Evolutionary conservation across 2,888 invertebrate species (phyloP).

Genomic region (Mythimna pallens): DNA sequence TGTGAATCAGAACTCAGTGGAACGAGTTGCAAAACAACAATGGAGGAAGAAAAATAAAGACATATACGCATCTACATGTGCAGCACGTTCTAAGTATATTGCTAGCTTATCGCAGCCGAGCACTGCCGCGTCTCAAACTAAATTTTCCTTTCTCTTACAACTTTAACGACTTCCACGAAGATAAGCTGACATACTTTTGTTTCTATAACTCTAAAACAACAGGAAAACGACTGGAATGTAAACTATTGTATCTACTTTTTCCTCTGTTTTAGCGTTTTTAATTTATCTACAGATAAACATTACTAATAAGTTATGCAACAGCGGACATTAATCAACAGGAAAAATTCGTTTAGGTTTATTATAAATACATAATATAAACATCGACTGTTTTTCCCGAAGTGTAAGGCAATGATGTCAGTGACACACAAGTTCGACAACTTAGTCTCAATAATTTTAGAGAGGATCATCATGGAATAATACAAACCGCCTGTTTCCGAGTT

Average conservation of each 20-base stretch:
- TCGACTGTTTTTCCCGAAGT: not conserved
- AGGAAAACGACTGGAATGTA: constrained; percentile 31
- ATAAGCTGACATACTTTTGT: constrained; percentile 41
- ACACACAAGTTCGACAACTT: not conserved
- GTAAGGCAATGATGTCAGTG: no score
- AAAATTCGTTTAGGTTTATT: not conserved
- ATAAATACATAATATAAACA: not conserved
- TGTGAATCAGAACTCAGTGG: no score
- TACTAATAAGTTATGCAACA: constrained; percentile 7
- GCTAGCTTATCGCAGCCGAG: constrained; percentile 25
- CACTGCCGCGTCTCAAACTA: constrained; percentile 14
- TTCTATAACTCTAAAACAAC: constrained; percentile 22
- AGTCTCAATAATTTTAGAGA: not conserved
- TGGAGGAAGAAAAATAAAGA: not conserved
- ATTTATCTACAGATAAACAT: constrained; percentile 18
- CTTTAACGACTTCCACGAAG: constrained; percentile 53
- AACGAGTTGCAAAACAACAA: constrained; percentile 8
- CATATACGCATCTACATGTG: constrained; percentile 7
- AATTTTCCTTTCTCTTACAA: constrained; percentile 52
- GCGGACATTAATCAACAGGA: constrained; percentile 10
- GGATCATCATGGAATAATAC: not conserved
- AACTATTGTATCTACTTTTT: constrained; percentile 4
- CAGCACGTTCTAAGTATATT: constrained; percentile 26
- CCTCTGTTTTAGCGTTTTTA: not conserved
- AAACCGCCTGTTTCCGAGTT: not conserved